Conservation (phyloP, 2,797 vertebrate genomes). For the Coracias cyanogaster region DNA sequence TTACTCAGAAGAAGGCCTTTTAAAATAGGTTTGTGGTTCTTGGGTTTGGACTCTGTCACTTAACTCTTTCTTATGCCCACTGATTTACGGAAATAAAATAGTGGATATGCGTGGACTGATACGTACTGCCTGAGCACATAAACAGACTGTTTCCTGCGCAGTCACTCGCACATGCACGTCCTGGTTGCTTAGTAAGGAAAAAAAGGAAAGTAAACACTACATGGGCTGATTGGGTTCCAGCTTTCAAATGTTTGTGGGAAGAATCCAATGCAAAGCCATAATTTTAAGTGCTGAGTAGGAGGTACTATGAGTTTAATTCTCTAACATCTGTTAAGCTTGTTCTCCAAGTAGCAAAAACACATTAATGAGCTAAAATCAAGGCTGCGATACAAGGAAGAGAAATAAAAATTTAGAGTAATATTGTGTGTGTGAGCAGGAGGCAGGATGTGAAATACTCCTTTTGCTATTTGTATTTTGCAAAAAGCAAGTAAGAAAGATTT, state of each 20-base stretch:
- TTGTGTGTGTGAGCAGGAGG: not conserved
- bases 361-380: constrained; percentile 61
- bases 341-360: constrained; percentile 53
- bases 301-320: constrained; percentile 58
- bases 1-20: constrained; percentile 15
- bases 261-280: constrained; percentile 55
- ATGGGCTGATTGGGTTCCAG: constrained; percentile 54
- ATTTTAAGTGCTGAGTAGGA: constrained; percentile 65
- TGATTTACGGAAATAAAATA: not conserved
- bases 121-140: not conserved
- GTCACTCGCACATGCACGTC: constrained; percentile 17
- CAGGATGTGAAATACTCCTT: constrained; percentile 14
- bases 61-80: not conserved
- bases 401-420: constrained; percentile 7
- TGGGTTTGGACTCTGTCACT: not conserved
- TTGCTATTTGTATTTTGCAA: not conserved
- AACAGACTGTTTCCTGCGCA: constrained; percentile 15
- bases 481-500: constrained; percentile 13
- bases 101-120: not conserved
- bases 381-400: constrained; percentile 24
- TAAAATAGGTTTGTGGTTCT: not conserved
- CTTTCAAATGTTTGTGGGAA: constrained; percentile 71
- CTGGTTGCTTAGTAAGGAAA: constrained; percentile 68
- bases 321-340: constrained; percentile 60
- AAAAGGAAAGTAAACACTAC: constrained; percentile 65